Base-by-base conservation (phyloP, 1,140 invertebrate species). In the Muscidifurax raptorellus region DNA sequence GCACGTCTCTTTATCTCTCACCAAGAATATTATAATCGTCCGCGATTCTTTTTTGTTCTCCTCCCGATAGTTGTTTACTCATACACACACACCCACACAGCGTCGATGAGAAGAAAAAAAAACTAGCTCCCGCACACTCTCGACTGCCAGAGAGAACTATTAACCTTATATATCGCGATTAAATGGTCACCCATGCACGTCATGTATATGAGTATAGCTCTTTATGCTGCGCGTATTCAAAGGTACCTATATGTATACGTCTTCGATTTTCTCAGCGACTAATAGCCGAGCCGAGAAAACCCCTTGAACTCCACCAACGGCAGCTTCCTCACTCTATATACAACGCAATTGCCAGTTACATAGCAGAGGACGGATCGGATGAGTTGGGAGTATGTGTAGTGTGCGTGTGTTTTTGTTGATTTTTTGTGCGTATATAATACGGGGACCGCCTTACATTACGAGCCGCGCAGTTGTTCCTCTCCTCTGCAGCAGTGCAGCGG, bases 381-480 rank as follows among this genome's bases (percentile, higher is more conserved):
- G 64, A 67, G n/a, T n/a, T 28, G 47, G 28, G 36, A 69, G 10
- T 71, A 40, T n/a, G 66, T 69, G 30, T 71, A n/a, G 36, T 80
- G 10, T 71, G 66, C 25, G 66, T 69, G 30, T 71, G 67, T 71
- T 71, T 72, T 81, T 81, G 69, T 72, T 74, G 27, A 72, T 28
- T 67, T 80, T 80, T 52, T 72, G 10, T 18, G 52, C n/a, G 1
- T 59, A 22, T 22, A 59, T 59, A 59, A 7, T 18, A 59, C 52
- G 52, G 18, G 18, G 52, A 59, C 52, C 52, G 52, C 52, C 81
- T 83, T 83, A 82, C 69, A 82, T 83, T 76, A 83, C 52, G 32
- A 32, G 28, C 32, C 59, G 36, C 36, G 10, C 75, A 59, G 22
- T 59, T 59, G 44, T 15, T 47, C 25, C 40, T 47, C 44, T 71